These are phyloP conservation scores for Pantherophis vulpinus DNA, from an alignment of 2,797 vertebrate genomes.

Conservation along the genomic window DNA sequence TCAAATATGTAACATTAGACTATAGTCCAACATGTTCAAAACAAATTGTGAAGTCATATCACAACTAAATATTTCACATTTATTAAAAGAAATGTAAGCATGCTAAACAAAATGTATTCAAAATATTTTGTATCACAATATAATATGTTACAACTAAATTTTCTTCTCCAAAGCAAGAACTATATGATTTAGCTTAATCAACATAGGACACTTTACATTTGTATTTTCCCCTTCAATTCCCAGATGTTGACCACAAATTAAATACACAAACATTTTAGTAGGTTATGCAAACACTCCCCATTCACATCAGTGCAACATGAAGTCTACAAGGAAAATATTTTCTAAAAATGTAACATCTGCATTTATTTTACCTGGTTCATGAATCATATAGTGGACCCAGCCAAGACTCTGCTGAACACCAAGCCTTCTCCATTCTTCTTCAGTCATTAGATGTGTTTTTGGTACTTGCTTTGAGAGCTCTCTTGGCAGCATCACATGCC, in stretches of 20 bases:
- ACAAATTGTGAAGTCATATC: not conserved
- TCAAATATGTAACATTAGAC: not conserved
- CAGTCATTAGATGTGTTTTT: constrained; percentile 87
- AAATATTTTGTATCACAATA: not conserved
- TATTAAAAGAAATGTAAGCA: not conserved
- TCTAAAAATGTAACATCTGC: not conserved
- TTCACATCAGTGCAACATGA: not conserved
- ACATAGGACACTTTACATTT: not conserved
- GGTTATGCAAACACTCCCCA: not conserved
- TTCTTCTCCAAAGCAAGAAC: not conserved
- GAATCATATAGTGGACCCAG: constrained; percentile 91
- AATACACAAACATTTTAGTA: not conserved
- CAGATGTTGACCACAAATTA: not conserved
- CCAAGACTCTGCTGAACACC: constrained; percentile 87
- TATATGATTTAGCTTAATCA: not conserved
- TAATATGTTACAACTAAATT: not conserved
- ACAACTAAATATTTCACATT: not conserved
- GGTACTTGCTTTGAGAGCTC: constrained; percentile 86
- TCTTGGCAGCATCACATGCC: constrained; percentile 84
- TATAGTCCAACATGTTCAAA: not conserved
- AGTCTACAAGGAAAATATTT: not conserved
- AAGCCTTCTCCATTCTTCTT: constrained; percentile 86
- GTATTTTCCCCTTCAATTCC: not conserved
- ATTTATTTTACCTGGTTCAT: constrained; percentile 78
- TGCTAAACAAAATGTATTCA: not conserved